A percentile compares a stretch with the other conserved stretches of the same genome.
phyloP scores from a whole-genome alignment of 2,888 invertebrate genomes.

The Diarsia dahlii region DNA sequence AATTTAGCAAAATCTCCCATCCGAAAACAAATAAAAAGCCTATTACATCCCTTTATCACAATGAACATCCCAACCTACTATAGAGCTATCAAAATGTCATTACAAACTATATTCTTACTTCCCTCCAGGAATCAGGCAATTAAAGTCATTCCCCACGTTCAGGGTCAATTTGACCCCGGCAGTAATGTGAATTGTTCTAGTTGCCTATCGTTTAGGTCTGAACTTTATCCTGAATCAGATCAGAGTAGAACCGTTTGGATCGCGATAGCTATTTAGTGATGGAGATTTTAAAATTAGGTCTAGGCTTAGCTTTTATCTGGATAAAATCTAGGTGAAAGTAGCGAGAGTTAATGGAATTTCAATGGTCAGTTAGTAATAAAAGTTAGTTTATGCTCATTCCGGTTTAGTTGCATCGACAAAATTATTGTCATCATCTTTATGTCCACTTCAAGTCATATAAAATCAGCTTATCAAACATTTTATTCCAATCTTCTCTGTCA shows the following conservation, averaged over 20 bases:
- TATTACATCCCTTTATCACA: not conserved
- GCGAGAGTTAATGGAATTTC: not conserved
- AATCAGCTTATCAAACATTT: too few relatives aligned
- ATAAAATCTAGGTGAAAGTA: not conserved
- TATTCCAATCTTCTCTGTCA: too few relatives aligned
- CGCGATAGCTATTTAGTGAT: not conserved
- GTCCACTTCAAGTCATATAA: too few relatives aligned
- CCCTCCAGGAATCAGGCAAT: slow-evolving; percentile 39
- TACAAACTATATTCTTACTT: slow-evolving; percentile 41
- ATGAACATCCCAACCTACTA: slow-evolving; percentile 12
- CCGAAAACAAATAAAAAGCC: slow-evolving; percentile 14
- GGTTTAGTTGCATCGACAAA: not conserved
- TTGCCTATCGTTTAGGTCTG: slow-evolving; percentile 37
- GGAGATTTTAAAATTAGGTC: slow-evolving; percentile 3
- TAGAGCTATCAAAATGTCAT: slow-evolving; percentile 39
- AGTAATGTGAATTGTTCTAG: slow-evolving; percentile 47
- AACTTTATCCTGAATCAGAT: slow-evolving; percentile 32
- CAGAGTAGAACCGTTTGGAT: slow-evolving; percentile 11
- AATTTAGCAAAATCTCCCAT: not conserved
- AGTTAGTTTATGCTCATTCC: not conserved
- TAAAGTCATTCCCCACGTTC: slow-evolving; percentile 44
- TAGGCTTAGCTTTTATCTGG: too few relatives aligned
- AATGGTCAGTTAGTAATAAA: not conserved
- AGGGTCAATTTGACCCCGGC: slow-evolving; percentile 29
- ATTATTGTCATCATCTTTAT: too few relatives aligned